These are phyloP conservation scores for Heliconius ismenius DNA, from an alignment of 2,888 invertebrate species.

Conservation along the genomic window DNA sequence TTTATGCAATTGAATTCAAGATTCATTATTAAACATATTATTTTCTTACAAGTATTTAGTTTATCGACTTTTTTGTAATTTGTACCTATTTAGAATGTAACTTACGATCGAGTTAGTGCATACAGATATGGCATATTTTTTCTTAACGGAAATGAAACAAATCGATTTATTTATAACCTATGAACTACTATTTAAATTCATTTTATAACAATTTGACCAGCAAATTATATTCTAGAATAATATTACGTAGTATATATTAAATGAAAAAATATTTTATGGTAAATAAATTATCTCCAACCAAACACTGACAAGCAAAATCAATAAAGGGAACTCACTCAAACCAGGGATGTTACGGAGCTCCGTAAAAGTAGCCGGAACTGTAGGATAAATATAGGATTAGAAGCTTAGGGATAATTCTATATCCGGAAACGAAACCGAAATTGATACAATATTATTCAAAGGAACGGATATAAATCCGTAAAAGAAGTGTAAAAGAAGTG, in stretches of 20 bases:
- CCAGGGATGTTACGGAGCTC: too few species aligned
- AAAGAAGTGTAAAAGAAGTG: background rate
- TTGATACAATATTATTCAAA: background rate
- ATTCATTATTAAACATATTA: too few species aligned
- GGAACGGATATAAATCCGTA: too few species aligned
- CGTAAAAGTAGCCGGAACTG: too few species aligned
- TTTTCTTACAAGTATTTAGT: background rate
- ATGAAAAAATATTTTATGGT: background rate
- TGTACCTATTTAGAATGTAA: conserved; percentile 2
- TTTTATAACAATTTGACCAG: background rate
- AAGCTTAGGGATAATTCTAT: background rate
- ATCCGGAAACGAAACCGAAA: background rate
- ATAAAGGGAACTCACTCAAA: too few species aligned
- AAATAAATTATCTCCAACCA: background rate
- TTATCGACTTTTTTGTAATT: background rate
- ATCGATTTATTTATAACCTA: background rate
- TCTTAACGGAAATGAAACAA: background rate
- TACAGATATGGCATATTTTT: conserved; percentile 6
- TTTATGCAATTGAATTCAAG: too few species aligned
- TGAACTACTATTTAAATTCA: background rate
- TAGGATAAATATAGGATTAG: too few species aligned
- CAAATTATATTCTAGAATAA: background rate
- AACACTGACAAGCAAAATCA: background rate
- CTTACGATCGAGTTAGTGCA: conserved; percentile 5
- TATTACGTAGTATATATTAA: background rate